phyloP scores from a whole-genome alignment of 2,113 vertebrate genomes.

The Capra hircus region DNA sequence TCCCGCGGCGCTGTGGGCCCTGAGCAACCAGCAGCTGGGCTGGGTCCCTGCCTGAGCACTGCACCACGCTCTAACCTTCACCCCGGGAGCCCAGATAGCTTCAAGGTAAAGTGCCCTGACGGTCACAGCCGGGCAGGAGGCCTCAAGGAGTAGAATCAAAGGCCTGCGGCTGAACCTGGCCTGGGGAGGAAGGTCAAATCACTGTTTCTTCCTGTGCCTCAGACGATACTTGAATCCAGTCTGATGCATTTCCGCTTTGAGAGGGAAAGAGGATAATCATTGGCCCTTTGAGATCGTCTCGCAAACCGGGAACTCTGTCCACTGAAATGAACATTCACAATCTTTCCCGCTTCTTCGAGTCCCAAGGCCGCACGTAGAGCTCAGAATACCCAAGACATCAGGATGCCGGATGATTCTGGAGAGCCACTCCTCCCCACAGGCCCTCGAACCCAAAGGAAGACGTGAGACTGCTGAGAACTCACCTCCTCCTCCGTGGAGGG shows the following conservation, averaged over 20 bases:
- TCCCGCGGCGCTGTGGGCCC: fast-evolving
- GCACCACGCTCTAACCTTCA: not conserved
- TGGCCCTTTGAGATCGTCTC: not conserved
- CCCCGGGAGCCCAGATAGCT: fast-evolving
- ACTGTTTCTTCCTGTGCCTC: not conserved
- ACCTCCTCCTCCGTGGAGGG: not conserved
- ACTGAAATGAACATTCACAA: not conserved
- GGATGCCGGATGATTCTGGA: fast-evolving
- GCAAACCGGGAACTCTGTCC: not conserved
- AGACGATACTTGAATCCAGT: not conserved
- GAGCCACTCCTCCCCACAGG: not conserved
- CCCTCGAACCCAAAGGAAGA: not conserved
- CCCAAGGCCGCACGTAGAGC: not conserved
- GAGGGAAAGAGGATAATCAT: no score
- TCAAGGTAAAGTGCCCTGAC: fast-evolving
- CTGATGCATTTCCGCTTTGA: not conserved
- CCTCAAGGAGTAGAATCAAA: not conserved
- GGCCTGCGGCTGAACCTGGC: not conserved
- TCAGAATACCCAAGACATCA: not conserved
- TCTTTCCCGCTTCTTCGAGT: not conserved
- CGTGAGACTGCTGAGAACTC: not conserved
- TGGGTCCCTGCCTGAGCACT: not conserved
- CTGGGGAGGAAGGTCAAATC: not conserved
- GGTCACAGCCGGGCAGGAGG: fast-evolving
- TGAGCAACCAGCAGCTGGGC: not conserved